A percentile compares a stretch with the other conserved stretches of the same genome.
Conservation (phyloP, 1,140 invertebrate genomes). For the Olivierus martensii region DNA sequence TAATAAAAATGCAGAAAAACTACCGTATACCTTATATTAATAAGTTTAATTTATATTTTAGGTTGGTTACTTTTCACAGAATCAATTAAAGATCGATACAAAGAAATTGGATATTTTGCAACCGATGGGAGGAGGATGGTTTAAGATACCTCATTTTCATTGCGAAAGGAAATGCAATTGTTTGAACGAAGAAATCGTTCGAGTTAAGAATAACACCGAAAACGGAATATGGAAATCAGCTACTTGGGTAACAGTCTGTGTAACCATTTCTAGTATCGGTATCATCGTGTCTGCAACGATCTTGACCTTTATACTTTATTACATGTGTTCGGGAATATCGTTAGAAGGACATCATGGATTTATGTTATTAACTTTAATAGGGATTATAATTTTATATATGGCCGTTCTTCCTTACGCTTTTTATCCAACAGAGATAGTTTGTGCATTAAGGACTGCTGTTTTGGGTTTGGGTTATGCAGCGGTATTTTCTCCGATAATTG, state of each 20-base stretch:
- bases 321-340: slow-evolving; percentile 35
- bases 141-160: slow-evolving; percentile 13
- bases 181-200: neutral
- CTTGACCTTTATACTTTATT: slow-evolving; percentile 35
- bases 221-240: slow-evolving; percentile 25
- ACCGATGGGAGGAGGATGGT: slow-evolving; percentile 6
- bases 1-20: too few relatives aligned
- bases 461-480: slow-evolving; percentile 38
- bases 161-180: neutral
- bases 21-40: too few relatives aligned
- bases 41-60: too few relatives aligned
- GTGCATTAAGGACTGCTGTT: slow-evolving; percentile 34
- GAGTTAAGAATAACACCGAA: neutral
- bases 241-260: slow-evolving; percentile 34
- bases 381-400: slow-evolving; percentile 34
- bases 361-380: slow-evolving; percentile 36
- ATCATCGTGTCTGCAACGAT: slow-evolving; percentile 33
- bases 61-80: too few relatives aligned
- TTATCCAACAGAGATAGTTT: slow-evolving; percentile 28
- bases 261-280: slow-evolving; percentile 34
- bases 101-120: slow-evolving; percentile 6
- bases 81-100: neutral
- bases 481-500: slow-evolving; percentile 40
- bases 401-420: slow-evolving; percentile 41
- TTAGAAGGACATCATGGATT: slow-evolving; percentile 39